These are phyloP conservation scores for Orussus abietinus DNA, from an alignment of 1,140 invertebrate species.

Conservation along the genomic window DNA sequence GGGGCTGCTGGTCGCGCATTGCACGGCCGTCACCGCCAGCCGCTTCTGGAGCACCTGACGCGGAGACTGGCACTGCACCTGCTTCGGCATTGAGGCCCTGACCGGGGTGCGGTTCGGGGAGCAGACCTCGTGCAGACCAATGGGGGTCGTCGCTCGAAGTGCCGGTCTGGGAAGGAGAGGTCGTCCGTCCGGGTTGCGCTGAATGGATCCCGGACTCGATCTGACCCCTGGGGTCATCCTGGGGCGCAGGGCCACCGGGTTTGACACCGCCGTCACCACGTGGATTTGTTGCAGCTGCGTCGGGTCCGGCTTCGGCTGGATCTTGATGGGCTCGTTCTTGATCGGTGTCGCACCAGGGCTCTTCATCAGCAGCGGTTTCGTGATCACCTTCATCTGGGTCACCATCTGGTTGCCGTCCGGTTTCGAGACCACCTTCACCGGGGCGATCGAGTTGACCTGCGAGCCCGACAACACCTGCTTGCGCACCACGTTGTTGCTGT, in stretches of 20 bases:
- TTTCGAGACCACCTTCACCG: conserved; percentile 48
- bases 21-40: conserved; percentile 17
- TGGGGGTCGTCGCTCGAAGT: conserved; percentile 34
- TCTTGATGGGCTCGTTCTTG: conserved; percentile 49
- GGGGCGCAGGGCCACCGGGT: conserved; percentile 35
- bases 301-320: conserved; percentile 49
- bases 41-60: conserved; percentile 41
- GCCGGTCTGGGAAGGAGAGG: conserved; percentile 41
- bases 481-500: conserved; percentile 38
- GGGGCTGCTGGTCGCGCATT: conserved; percentile 15
- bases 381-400: conserved; percentile 49
- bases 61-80: conserved; percentile 22
- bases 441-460: conserved; percentile 40
- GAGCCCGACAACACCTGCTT: conserved; percentile 42
- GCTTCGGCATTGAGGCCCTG: conserved; percentile 30
- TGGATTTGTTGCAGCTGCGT: conserved; percentile 49
- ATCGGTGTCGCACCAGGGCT: conserved; percentile 18
- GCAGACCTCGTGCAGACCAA: conserved; percentile 36
- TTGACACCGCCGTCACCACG: conserved; percentile 42
- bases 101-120: conserved; percentile 36
- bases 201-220: conserved; percentile 11
- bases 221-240: conserved; percentile 31
- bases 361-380: conserved; percentile 37
- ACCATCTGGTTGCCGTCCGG: conserved; percentile 48
- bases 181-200: conserved; percentile 35